Conservation (phyloP, 2,888 invertebrate species). For the Cephalotes varians region DNA sequence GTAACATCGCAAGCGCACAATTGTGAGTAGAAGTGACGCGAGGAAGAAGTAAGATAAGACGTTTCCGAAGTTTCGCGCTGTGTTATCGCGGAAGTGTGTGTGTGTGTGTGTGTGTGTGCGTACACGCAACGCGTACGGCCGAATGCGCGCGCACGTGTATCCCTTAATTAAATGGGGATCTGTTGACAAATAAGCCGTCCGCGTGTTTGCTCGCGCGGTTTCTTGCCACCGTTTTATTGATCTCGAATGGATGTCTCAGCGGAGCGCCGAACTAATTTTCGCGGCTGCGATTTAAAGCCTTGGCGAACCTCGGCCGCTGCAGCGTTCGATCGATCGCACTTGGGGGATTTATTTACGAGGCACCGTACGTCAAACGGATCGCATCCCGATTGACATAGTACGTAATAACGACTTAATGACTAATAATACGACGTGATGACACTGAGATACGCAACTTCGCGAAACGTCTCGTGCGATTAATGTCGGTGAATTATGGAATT, state of each 20-base stretch:
- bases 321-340: constrained; percentile 48
- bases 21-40: background rate
- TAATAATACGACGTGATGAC: background rate
- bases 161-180: constrained; percentile 43
- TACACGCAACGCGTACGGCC: too few species aligned
- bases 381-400: background rate
- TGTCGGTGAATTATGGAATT: background rate
- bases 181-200: constrained; percentile 30
- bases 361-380: background rate
- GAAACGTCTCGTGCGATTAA: background rate
- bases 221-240: constrained; percentile 25
- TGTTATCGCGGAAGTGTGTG: background rate
- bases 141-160: background rate
- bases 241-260: background rate
- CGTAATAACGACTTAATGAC: background rate
- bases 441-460: background rate
- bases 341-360: constrained; percentile 43
- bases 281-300: constrained; percentile 47
- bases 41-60: background rate
- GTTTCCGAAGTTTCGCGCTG: constrained; percentile 15
- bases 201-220: constrained; percentile 9
- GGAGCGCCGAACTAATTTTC: constrained; percentile 48
- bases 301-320: constrained; percentile 30
- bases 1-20: background rate
- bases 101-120: too few species aligned